Evolutionary conservation across 2,888 invertebrate genomes (phyloP), one percentile per base, ranked within the genome.

Genomic region (Heliconius charithonia): DNA sequence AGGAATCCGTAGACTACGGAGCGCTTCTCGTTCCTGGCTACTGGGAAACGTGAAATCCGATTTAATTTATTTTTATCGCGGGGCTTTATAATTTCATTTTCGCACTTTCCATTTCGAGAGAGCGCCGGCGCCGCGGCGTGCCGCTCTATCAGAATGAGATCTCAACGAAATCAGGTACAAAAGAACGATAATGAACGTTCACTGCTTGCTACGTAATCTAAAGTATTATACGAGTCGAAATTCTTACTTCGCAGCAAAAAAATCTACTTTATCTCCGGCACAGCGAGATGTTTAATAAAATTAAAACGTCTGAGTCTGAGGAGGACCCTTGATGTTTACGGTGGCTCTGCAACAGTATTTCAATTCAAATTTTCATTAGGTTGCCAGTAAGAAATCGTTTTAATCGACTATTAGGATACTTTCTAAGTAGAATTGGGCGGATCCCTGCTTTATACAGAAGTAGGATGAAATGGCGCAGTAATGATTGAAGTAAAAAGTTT

Each of bases 21-120:
- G 93, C 89, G 90, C 89, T 91, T 89, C 89, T 93, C 93, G 91
- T 91, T 91, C 89, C 92, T 90, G 91, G 92, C 93, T 93, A 93
- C 94, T 92, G 91, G 92, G 89, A 89, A 93, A 93, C 90, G 92
- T 92, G 92, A 93, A 93, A 94, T 95, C 95, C 93, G 93, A 95
- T 95, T 95, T 95, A 95, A 95, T 95, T 95, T 95, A 95, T 95
- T 95, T 95, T 95, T 95, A 95, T 95, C 95, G 94, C 90, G 88
- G 91, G 92, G 92, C 93, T 94, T 95, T 94, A 94, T 95, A 95
- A 95, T 95, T 95, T 95, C 93, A 95, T 95, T 95, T 95, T 95
- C 95, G 93, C 95, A 95, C 95, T 95, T 95, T 94, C 93, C 93
- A 93, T 94, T 94, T 95, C 89, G 90, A 91, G 92, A 90, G 93